phyloP scores from a whole-genome alignment of 2,113 vertebrate species.

The Corvus cornix region DNA sequence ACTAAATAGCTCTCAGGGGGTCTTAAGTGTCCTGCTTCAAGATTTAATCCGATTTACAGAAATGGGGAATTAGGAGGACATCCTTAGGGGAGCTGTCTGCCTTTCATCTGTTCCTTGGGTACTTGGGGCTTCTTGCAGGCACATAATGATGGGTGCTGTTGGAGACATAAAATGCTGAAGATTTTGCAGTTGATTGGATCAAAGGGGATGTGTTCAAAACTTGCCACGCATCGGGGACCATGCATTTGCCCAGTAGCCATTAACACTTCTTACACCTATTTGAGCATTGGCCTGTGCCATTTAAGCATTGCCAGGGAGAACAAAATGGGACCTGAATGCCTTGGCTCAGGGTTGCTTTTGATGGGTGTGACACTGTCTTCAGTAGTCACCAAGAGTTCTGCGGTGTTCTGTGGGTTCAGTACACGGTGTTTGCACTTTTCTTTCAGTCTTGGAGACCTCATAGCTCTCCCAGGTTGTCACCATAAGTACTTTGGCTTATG shows the following conservation, averaged over 20 bases:
- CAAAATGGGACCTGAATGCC: background rate
- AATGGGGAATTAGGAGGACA: background rate
- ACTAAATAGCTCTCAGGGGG: background rate
- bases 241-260: background rate
- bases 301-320: background rate
- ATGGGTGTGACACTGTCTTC: background rate
- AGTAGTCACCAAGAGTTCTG: background rate
- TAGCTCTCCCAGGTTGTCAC: background rate
- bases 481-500: background rate
- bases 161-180: background rate
- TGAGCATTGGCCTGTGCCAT: background rate
- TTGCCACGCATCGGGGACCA: accelerated
- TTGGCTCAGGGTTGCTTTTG: background rate
- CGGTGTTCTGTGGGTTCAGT: background rate
- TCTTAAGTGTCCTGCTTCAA: background rate
- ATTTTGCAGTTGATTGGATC: background rate
- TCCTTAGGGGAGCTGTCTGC: background rate
- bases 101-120: background rate
- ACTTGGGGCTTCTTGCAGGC: background rate
- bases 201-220: background rate
- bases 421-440: background rate
- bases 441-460: background rate
- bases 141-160: background rate
- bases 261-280: background rate
- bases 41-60: background rate